Percentiles rank a stretch among this genome's conserved stretches.
These are phyloP conservation scores for Caenorhabditis japonica DNA, from an alignment of 2,888 invertebrate species.

Conservation along the genomic window DNA sequence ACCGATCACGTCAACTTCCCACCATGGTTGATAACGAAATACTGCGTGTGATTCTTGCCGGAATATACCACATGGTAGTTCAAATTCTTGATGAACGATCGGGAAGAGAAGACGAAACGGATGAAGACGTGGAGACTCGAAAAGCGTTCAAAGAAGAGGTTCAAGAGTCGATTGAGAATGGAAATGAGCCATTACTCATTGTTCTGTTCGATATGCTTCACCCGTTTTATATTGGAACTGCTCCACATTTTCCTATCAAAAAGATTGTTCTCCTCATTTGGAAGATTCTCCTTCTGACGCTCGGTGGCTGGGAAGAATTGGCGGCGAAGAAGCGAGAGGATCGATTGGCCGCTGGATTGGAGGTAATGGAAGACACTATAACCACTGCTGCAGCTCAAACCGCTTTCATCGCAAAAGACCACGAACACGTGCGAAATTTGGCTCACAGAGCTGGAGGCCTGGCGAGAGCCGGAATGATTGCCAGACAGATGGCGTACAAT, in stretches of 20 bases:
- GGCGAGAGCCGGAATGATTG: slow-evolving; percentile 54
- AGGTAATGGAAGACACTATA: slow-evolving; percentile 90
- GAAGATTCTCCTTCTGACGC: slow-evolving; percentile 89
- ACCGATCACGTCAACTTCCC: slow-evolving; percentile 75
- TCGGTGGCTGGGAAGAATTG: slow-evolving; percentile 91
- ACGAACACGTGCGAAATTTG: slow-evolving; percentile 39
- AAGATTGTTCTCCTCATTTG: slow-evolving; percentile 93
- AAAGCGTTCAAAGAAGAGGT: slow-evolving; percentile 38
- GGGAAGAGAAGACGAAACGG: slow-evolving; percentile 34
- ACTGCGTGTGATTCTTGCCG: slow-evolving; percentile 90
- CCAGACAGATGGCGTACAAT: slow-evolving; percentile 60
- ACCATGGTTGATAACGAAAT: slow-evolving; percentile 91
- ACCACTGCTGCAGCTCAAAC: slow-evolving; percentile 85
- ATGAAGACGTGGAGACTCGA: slow-evolving; percentile 31
- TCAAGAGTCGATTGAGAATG: slow-evolving; percentile 69
- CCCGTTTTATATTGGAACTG: slow-evolving; percentile 92
- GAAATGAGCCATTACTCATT: slow-evolving; percentile 78
- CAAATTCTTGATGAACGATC: slow-evolving; percentile 45
- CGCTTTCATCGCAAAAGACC: slow-evolving; percentile 51
- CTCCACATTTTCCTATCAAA: slow-evolving; percentile 98
- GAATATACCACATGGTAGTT: slow-evolving; percentile 92
- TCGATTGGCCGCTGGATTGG: slow-evolving; percentile 79
- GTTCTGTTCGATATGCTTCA: slow-evolving; percentile 95
- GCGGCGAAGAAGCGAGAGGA: slow-evolving; percentile 81
- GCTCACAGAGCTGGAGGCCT: slow-evolving; percentile 39